Evolutionary conservation across 2,888 invertebrate genomes (phyloP).

Genomic region (Germaria angustata): DNA sequence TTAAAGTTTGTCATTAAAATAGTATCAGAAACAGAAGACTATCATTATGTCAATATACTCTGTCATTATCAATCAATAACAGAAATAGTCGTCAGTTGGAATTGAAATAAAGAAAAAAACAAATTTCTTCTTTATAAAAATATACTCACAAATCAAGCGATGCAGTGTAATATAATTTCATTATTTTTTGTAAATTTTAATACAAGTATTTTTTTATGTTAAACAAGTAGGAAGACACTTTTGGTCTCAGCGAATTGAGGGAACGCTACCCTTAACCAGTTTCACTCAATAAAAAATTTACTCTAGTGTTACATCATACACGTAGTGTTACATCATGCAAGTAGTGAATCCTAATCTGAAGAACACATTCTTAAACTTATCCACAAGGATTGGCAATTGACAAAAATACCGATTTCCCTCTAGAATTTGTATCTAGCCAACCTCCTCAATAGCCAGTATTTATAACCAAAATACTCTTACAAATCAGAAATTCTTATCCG

Average conservation of each 20-base stretch:
- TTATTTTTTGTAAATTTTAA: background rate
- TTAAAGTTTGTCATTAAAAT: slow-evolving; percentile 39
- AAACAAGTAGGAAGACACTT: background rate
- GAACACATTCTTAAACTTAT: too few species aligned
- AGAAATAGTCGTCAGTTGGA: background rate
- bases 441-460: too few species aligned
- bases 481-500: too few species aligned
- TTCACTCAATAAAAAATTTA: too few species aligned
- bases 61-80: slow-evolving; percentile 22
- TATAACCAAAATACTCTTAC: too few species aligned
- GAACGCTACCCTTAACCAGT: too few species aligned
- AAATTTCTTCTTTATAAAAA: background rate
- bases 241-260: background rate
- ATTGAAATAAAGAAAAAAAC: slow-evolving; percentile 6
- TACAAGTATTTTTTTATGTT: background rate
- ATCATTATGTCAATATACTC: slow-evolving; percentile 13
- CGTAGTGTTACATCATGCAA: too few species aligned
- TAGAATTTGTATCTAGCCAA: too few species aligned
- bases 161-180: slow-evolving; percentile 29
- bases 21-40: slow-evolving; percentile 27
- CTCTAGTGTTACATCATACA: too few species aligned
- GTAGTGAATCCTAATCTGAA: too few species aligned
- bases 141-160: background rate
- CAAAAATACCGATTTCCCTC: too few species aligned
- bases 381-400: too few species aligned